Percentiles rank a stretch among this genome's conserved stretches.
Conservation (phyloP, 2,888 invertebrate genomes). For the Vannuccia rotundouncinata region DNA sequence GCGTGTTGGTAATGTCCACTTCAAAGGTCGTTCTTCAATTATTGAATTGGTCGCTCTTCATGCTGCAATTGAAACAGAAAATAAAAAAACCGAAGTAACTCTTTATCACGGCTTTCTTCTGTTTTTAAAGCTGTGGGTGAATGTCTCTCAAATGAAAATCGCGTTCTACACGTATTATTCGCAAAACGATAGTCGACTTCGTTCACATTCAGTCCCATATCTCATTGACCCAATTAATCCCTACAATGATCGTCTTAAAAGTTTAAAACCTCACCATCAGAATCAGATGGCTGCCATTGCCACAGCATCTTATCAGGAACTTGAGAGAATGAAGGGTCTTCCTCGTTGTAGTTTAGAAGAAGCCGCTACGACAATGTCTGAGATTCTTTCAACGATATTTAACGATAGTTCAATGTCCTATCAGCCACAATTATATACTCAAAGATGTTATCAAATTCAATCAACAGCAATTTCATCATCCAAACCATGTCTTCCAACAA, state of each 20-base stretch:
- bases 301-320: not conserved
- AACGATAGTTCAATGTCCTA: not conserved
- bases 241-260: not conserved
- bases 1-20: not conserved
- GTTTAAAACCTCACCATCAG: not conserved
- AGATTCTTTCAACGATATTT: not conserved
- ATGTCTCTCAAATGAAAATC: not conserved
- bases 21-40: slow-evolving; percentile 5
- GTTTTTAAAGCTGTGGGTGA: not conserved
- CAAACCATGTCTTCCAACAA: too few species aligned
- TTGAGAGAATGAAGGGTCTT: not conserved
- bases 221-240: not conserved
- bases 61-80: not conserved
- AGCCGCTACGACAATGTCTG: not conserved
- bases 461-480: too few species aligned
- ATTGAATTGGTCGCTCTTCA: slow-evolving; percentile 3
- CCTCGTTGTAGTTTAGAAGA: not conserved
- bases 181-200: not conserved
- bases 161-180: not conserved
- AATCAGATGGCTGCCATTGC: not conserved
- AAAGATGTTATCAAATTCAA: not conserved
- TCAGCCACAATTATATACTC: not conserved
- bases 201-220: not conserved
- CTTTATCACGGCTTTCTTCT: not conserved
- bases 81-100: not conserved